These are phyloP conservation scores for Bungarus multicinctus DNA, from an alignment of 2,113 vertebrate species.

Conservation along the genomic window DNA sequence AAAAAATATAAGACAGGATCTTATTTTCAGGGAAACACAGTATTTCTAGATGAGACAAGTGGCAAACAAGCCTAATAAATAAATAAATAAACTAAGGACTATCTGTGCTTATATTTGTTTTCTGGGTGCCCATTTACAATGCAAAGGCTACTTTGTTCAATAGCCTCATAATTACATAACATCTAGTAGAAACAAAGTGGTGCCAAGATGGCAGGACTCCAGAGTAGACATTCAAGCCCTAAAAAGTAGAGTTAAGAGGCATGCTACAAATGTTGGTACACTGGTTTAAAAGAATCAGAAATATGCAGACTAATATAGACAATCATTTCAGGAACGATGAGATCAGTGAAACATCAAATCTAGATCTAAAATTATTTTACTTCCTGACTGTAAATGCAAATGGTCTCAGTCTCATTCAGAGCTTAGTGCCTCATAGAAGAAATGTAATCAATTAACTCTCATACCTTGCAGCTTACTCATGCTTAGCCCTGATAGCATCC, in stretches of 20 bases:
- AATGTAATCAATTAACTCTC: not conserved
- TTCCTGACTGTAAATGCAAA: not conserved
- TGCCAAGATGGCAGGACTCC: not conserved
- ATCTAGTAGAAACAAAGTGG: not conserved
- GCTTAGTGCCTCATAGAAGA: not conserved
- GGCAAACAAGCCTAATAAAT: not conserved
- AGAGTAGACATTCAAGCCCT: not conserved
- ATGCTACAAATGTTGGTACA: not conserved
- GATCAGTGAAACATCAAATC: not conserved
- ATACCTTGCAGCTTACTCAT: not conserved
- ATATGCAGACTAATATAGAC: not conserved
- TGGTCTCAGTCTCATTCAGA: not conserved
- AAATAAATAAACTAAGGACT: not conserved
- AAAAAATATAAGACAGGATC: too few species aligned
- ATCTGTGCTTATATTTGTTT: not conserved
- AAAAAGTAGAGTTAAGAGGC: not conserved
- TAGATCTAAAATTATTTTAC: not conserved
- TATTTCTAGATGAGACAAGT: not conserved
- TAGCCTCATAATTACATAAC: not conserved
- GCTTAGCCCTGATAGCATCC: not conserved
- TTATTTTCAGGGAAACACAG: too few species aligned
- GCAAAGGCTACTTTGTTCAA: not conserved
- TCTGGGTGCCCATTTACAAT: not conserved
- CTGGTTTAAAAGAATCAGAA: not conserved
- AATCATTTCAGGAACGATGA: not conserved